Evolutionary conservation across 2,888 invertebrate species (phyloP).

Genomic region (Trissolcus brochymenae): DNA sequence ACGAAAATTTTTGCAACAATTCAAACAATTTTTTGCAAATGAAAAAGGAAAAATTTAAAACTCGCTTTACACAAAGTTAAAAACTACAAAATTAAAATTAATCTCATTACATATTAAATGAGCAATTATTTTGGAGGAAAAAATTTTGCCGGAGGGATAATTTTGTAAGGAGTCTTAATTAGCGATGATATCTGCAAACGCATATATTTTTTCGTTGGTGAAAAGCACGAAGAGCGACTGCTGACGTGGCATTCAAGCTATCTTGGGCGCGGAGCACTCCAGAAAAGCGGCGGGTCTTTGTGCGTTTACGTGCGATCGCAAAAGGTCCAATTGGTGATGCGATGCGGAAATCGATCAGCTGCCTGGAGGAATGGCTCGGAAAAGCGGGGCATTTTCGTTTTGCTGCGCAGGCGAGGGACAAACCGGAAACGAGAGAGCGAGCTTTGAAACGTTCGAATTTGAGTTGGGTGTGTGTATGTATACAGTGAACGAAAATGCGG

Average conservation of each 20-base stretch:
- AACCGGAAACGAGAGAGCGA: constrained; percentile 34
- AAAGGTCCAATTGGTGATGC: constrained; percentile 49
- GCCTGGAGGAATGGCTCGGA: constrained; percentile 38
- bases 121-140: too few species aligned
- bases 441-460: constrained; percentile 51
- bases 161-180: too few species aligned
- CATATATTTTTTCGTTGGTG: too few species aligned
- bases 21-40: too few species aligned
- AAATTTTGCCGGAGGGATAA: too few species aligned
- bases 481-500: constrained; percentile 5
- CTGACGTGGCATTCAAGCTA: constrained; percentile 6
- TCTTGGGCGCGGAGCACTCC: constrained; percentile 20
- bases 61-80: too few species aligned
- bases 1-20: too few species aligned
- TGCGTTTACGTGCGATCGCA: constrained; percentile 48
- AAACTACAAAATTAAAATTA: too few species aligned
- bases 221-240: too few species aligned
- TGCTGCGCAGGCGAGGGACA: constrained; percentile 28
- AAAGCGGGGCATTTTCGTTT: constrained; percentile 43
- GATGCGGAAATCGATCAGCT: constrained; percentile 55
- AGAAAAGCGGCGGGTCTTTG: constrained; percentile 39
- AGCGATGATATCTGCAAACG: too few species aligned
- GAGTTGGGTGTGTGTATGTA: constrained; percentile 35
- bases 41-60: too few species aligned
- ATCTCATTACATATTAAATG: too few species aligned